Base-by-base conservation (phyloP, 2,888 invertebrate genomes). In the Ommatoiulus sabulosus region DNA sequence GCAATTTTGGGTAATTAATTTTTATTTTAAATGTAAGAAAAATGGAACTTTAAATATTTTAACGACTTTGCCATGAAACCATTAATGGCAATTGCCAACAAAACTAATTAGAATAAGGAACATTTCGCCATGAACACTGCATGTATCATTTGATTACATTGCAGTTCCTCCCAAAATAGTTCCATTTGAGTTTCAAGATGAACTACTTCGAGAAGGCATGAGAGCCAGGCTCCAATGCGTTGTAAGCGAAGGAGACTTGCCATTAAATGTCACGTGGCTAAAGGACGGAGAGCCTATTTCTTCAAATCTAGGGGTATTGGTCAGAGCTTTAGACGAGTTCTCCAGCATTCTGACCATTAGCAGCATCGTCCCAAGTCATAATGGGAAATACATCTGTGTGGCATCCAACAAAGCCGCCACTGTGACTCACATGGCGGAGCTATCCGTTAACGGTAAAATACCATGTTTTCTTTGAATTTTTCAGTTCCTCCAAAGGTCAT, bases 221-320 rank as follows among this genome's bases (percentile, higher is more conserved):
- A 95, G 96, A 93, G 96, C 96, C 91, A 95, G 96, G 93, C 95
- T 96, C 92, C 95, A 96, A 93, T 96, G 96, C 94, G 95, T 96
- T 92, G 96, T 96, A 92, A 95, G 95, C 93, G 94, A 95, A 92
- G 96, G 97, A 91, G 97, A 97, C 94, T 95, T 95, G 91, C 97
- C 97, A 91, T 94, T 97, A 91, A 94, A 95, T 92, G 95, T 97
- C 92, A 94, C 94, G 93, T 97, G 96, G 96, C 95, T 96, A 91
- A 96, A 96, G 94, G 96, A 97, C 93, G 96, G 95, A 94, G 95
- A 92, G 94, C 95, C 93, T 94, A 44, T 89, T 15, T 35, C 89
- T 52, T 80, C 84, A 46, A 72, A 87, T 35, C 87, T 87, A 0
- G 87, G 87, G 24, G 52, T 87, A n/a, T 80, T 87, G 6, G 89